Conservation (phyloP, 2,797 vertebrate species). For the Crenichthys baileyi region DNA sequence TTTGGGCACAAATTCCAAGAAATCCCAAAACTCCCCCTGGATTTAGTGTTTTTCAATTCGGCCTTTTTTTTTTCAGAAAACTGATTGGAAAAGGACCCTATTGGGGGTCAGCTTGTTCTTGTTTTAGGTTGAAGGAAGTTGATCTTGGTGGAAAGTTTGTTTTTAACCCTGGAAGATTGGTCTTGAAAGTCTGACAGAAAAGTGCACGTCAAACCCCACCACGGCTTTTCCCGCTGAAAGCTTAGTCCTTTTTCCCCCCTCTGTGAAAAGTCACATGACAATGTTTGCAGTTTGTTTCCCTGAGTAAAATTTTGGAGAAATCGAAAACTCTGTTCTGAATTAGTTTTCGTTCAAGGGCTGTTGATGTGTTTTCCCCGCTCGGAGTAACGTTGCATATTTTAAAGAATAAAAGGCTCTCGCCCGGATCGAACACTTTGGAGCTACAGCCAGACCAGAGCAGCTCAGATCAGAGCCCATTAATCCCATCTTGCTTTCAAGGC, state of each 20-base stretch:
- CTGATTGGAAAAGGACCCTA: not conserved
- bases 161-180: too few relatives aligned
- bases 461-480: not conserved
- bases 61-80: too few relatives aligned
- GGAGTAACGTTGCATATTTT: constrained; percentile 82
- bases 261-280: constrained; percentile 46
- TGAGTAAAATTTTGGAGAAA: too few relatives aligned
- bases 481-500: not conserved
- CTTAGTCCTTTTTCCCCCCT: constrained; percentile 5
- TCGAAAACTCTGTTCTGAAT: constrained; percentile 54
- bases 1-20: too few relatives aligned
- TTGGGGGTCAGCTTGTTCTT: not conserved
- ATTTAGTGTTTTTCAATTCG: too few relatives aligned
- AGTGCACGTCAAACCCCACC: not conserved
- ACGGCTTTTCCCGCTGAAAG: not conserved
- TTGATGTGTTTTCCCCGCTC: constrained; percentile 74
- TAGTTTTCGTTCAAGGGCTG: constrained; percentile 51
- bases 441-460: constrained; percentile 36
- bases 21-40: too few relatives aligned
- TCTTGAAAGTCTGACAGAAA: not conserved
- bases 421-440: constrained; percentile 34
- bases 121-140: not conserved
- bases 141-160: too few relatives aligned
- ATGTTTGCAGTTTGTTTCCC: constrained; percentile 69
- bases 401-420: constrained; percentile 75